Base-by-base conservation (phyloP, 1,140 invertebrate species). In the Drosophila ananassae region DNA sequence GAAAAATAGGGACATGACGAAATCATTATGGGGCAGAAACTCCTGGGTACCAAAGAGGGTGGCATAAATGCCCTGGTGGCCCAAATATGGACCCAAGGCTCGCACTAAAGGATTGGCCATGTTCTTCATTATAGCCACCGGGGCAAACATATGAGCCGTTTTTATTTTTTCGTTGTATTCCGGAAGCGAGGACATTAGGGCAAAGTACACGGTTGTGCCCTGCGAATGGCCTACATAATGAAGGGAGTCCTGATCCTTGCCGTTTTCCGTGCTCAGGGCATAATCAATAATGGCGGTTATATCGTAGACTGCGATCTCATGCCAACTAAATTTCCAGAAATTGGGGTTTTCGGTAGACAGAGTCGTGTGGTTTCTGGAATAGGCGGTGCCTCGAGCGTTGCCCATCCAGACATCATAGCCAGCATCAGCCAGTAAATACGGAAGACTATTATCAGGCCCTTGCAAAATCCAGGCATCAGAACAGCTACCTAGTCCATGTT, bases 401-500 rank as follows among this genome's bases (percentile, higher is more conserved):
- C 94, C 93, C 55, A 51, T 94, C 52, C 10, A 90, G 7, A 97
- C 94, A 91, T 97, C 96, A 57, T 94, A 96, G 0, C 96, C 96
- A 0, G 93, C 93, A 80, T 96, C 95, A 0, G 95, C 94, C 32
- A 96, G 79, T 2, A 94, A 68, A 67, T 92, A 94, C 5, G 92
- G 71, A 59, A 91, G 54, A 3, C 93, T 93, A 80, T 95, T 94
- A 9, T 93, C 78, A 8, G 94, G 94, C 25, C 95, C 95, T 57
- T 94, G 92, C 2, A 96, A 89, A 2, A 97, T 92, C 94, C 94
- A 97, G 82, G 95, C 95, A 1, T 95, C 94, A 1, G 96, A 96
- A 75, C 95, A 95, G 7, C 94, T 94, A 0, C 96, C 89, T 5
- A 97, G 84, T 0, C 96, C 97, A 83, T 97, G 96, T 21, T 85